A percentile compares a stretch with the other conserved stretches of the same genome.
phyloP scores from a whole-genome alignment of 2,888 invertebrate species.

The Boloria euphrosyne region DNA sequence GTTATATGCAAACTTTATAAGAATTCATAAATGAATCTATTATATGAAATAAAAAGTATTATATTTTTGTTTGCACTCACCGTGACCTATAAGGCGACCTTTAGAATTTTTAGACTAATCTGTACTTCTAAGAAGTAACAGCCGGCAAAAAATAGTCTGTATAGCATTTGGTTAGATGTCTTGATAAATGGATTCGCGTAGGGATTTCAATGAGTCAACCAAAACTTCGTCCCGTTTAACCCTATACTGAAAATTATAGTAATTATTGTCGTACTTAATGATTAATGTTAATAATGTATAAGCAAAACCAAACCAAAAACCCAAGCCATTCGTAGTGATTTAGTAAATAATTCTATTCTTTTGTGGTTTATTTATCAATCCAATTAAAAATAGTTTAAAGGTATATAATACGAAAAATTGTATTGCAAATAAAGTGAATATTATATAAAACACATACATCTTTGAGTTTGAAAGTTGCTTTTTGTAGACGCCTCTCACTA shows the following conservation, averaged over 20 bases:
- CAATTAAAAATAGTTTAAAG: no score
- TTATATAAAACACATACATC: no score
- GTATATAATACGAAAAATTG: no score
- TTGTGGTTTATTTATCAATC: no score
- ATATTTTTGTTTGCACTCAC: neutral
- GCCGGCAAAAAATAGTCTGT: constrained; percentile 38
- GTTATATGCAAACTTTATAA: no score
- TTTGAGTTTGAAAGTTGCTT: no score
- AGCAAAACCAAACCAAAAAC: no score
- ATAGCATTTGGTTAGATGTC: constrained; percentile 31
- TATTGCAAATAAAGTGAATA: no score
- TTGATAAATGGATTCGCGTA: constrained; percentile 36
- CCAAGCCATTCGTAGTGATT: no score
- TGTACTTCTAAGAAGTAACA: constrained; percentile 39
- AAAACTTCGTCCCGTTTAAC: constrained; percentile 17
- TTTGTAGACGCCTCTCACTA: no score
- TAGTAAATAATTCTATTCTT: no score
- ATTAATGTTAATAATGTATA: neutral
- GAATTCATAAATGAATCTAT: neutral
- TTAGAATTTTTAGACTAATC: constrained; percentile 29
- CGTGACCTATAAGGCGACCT: constrained; percentile 28
- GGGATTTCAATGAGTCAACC: constrained; percentile 33
- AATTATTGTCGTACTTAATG: neutral
- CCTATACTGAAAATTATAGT: constrained; percentile 13
- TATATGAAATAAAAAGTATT: constrained; percentile 6